Conservation (phyloP, 2,113 vertebrate genomes). For the Hyaena hyaena region DNA sequence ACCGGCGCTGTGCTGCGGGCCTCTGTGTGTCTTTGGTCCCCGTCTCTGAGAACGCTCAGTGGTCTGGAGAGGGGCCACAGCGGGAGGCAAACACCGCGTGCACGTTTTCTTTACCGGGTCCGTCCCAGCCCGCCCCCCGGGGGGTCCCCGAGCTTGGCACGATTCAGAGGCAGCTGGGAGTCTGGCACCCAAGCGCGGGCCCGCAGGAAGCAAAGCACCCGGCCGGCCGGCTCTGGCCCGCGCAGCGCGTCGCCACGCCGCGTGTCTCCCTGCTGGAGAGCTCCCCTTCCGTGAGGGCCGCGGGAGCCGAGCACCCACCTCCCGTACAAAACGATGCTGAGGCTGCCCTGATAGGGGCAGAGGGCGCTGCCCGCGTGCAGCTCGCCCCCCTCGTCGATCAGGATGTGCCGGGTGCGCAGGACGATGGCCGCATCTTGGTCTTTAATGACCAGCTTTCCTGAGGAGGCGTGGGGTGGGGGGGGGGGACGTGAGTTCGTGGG, state of each 20-base stretch:
- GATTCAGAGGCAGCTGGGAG: neutral
- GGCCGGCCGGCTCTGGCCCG: fast-evolving
- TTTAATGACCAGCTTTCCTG: constrained; percentile 95
- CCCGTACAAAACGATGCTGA: constrained; percentile 93
- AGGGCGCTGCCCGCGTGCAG: constrained; percentile 93
- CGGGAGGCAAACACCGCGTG: neutral
- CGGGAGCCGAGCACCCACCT: constrained; percentile 85
- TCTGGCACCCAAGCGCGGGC: neutral
- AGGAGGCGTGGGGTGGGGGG: neutral
- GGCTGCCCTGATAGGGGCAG: constrained; percentile 94
- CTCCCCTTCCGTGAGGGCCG: neutral
- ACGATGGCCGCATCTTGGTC: constrained; percentile 89
- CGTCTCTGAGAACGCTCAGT: fast-evolving
- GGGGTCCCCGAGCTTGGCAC: neutral
- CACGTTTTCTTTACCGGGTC: neutral
- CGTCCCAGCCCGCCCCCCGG: neutral
- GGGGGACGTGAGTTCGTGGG: neutral
- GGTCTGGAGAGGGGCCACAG: neutral
- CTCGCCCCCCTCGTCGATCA: constrained; percentile 93
- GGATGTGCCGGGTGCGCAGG: constrained; percentile 92
- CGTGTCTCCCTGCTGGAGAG: no score
- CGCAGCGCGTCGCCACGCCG: fast-evolving
- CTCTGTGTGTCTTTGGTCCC: neutral
- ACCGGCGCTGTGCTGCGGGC: no score
- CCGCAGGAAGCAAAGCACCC: neutral